Base-by-base conservation (phyloP, 1,140 invertebrate genomes). In the Drosophila lacteicornis region DNA sequence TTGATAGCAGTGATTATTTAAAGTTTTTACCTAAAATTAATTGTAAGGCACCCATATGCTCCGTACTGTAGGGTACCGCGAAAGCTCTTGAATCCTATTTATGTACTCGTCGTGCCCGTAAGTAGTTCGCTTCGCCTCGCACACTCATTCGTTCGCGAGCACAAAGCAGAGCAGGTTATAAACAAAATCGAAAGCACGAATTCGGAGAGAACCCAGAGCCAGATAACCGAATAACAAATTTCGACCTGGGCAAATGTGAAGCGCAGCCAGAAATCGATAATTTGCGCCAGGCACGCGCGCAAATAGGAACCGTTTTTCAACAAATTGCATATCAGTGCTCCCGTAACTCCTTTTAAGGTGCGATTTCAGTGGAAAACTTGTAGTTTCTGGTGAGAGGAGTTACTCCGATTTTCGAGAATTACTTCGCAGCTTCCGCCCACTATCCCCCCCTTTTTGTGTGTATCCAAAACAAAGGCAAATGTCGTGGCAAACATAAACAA, bases 111-210 rank as follows among this genome's bases (percentile, higher is more conserved):
- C 25, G 38, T 49, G 30, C 25, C 25, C 43, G 47, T 36, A 42
- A 30, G 38, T 57, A 40, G 27, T 59, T 33, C 57, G 17, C n/a
- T 62, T 46, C 42, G 57, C n/a, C 59, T 46, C 46, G 57, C 67
- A 49, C 27, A 69, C 17, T 43, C 38, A 36, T 56, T 68, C 66
- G 36, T 42, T 50, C 22, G 42, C 63, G 58, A 45, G 63, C 51
- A 60, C 79, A 87, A 84, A 78, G 59, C 62, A 80, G 84, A 88
- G 87, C 85, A 67, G 82, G 83, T 90, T 88, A 90, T 90, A 88
- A 88, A 88, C 84, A 88, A 88, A 88, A 84, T 88, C 59, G 84
- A 90, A 88, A 90, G 77, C 69, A 88, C 46, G 60, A 84, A 87
- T 67, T 75, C 77, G 62, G 51, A 81, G 62, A 78, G 33, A 58